Conservation (phyloP, 2,888 invertebrate species). For the Arrhopalites spinosus region DNA sequence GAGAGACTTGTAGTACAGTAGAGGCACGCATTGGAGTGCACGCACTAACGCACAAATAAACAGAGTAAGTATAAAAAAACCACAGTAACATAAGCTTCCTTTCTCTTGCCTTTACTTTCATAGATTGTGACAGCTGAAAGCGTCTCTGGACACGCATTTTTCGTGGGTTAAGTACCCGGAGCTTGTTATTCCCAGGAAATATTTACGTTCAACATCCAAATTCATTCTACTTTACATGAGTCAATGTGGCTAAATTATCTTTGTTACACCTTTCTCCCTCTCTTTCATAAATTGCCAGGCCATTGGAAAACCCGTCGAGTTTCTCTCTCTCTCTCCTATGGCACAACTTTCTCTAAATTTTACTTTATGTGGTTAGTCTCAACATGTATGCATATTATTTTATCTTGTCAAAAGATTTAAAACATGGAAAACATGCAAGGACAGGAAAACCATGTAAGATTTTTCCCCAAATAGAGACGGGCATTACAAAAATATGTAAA, state of each 20-base stretch:
- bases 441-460: background rate
- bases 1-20: no score
- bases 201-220: background rate
- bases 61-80: background rate
- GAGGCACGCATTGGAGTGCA: background rate
- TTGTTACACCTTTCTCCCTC: background rate
- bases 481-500: no score
- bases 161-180: background rate
- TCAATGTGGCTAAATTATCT: background rate
- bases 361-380: no score
- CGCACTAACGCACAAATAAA: constrained; percentile 5
- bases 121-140: constrained; percentile 22
- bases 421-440: background rate
- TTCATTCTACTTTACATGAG: constrained; percentile 2
- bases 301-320: no score
- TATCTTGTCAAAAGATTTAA: background rate
- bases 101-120: constrained; percentile 18
- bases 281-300: no score
- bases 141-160: constrained; percentile 21
- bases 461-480: no score
- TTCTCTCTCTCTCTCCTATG: no score
- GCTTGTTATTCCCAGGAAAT: background rate
- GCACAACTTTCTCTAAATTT: no score
- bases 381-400: background rate
- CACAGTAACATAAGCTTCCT: background rate